Evolutionary conservation across 1,140 invertebrate species (phyloP), one percentile per base, ranked within the genome.

Genomic region (Mactra quadrangularis): DNA sequence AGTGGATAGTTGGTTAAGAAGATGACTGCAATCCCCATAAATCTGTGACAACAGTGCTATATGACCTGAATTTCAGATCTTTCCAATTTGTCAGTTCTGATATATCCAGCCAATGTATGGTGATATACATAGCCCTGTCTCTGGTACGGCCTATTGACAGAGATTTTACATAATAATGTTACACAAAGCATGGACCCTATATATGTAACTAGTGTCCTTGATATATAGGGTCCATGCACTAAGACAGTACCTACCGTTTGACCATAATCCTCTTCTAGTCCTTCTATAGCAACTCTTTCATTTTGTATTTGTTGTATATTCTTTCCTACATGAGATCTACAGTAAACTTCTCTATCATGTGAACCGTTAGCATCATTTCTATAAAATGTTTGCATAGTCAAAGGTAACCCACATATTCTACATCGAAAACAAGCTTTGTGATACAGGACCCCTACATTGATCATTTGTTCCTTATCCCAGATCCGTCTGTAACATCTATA

Each of bases 371-470:
- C 84, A 33, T 88, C 86, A 79, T 88, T 90, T 15, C 91, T 86
- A 60, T 88, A 87, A 53, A 90, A 92, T 3, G 92, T 92, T 84
- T 92, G 90, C 74, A 89, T 88, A 1, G 90, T 91, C 38, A 93
- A 86, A 9, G 90, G 91, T 13, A 93, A 64, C 17, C 90, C 88
- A 75, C 91, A 92, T 11, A 89, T 86, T 25, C 86, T 71, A 84
- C 91, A 92, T 45, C 89, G 83, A 77, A 92, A 92, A 78, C 91
- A 92, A 19, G 87, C 86, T 33, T 84, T 88, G 66, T 92, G 92
- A 79, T 87, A 92, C 27, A 87, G 62, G 27, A 89, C 86, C 22
- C 89, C 90, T n/a, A 91, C 84, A 22, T 90, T 87, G 0, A 90
- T 59, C 47, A 81, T 71, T 78, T 92, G 90, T 47, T 93, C 90